A percentile compares a stretch with the other conserved stretches of the same genome.
Conservation (phyloP, 2,113 vertebrate genomes). For the Oryctolagus cuniculus region DNA sequence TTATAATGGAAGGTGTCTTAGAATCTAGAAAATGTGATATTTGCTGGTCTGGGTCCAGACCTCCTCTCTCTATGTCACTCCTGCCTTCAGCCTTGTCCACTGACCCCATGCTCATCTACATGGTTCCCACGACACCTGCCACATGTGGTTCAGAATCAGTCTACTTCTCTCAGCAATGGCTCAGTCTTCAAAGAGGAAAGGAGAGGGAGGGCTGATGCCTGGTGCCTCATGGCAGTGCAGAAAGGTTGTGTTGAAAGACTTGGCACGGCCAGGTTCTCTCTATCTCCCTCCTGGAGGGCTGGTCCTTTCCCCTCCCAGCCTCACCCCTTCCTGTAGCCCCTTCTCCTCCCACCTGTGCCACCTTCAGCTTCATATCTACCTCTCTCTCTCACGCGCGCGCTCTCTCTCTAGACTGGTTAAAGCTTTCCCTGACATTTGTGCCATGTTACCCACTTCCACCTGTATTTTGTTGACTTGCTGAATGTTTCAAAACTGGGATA, state of each 20-base stretch:
- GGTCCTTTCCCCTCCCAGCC: no score
- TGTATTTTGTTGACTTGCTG: not conserved
- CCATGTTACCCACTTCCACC: not conserved
- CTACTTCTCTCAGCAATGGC: not conserved
- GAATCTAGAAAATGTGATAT: not conserved
- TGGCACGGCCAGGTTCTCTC: not conserved
- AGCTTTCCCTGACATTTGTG: not conserved
- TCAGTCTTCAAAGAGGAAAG: not conserved
- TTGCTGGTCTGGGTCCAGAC: not conserved
- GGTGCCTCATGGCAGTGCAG: not conserved
- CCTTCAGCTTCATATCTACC: not conserved
- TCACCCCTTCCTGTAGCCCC: not conserved
- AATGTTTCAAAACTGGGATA: not conserved
- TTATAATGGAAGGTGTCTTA: not conserved
- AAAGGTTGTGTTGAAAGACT: not conserved
- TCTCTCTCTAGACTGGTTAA: no score
- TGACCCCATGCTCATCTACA: not conserved
- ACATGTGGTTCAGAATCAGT: not conserved
- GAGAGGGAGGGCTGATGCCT: fast-evolving
- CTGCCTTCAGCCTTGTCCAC: not conserved
- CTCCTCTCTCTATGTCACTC: not conserved
- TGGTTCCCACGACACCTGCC: not conserved
- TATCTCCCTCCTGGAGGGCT: not conserved
- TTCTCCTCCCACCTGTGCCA: not conserved
- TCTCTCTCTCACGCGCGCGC: no score